These are phyloP conservation scores for Sogatella furcifera DNA, from an alignment of 1,140 invertebrate species.

Conservation along the genomic window DNA sequence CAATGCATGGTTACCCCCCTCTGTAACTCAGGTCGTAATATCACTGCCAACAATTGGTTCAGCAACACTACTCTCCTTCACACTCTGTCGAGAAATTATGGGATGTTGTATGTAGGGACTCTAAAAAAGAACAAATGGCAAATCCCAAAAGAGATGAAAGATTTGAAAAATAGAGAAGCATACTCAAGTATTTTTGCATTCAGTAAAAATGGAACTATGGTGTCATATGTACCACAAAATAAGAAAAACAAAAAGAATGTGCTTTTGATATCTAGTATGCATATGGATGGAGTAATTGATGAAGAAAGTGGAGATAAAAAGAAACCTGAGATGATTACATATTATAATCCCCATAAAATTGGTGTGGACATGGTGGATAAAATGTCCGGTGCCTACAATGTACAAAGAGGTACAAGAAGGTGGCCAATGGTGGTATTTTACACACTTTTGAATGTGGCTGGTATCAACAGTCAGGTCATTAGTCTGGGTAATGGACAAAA, in stretches of 20 bases:
- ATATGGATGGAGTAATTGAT: conserved; percentile 20
- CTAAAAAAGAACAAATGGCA: conserved; percentile 27
- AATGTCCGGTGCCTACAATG: conserved; percentile 22
- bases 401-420: conserved; percentile 20
- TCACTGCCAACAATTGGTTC: conserved; percentile 33
- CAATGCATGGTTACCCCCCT: conserved; percentile 28
- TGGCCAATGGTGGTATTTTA: conserved; percentile 27
- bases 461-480: conserved; percentile 24
- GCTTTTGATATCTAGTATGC: conserved; percentile 22
- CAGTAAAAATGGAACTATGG: conserved; percentile 19
- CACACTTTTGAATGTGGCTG: conserved; percentile 26
- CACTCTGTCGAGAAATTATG: background rate
- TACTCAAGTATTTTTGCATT: conserved; percentile 15
- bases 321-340: conserved; percentile 31
- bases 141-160: conserved; percentile 22
- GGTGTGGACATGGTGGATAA: conserved; percentile 32
- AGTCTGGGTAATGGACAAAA: conserved; percentile 13
- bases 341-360: conserved; percentile 32
- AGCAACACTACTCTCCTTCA: background rate
- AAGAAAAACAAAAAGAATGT: conserved; percentile 26
- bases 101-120: conserved; percentile 22
- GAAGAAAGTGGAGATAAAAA: conserved; percentile 14
- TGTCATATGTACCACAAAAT: conserved; percentile 22
- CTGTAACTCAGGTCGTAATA: conserved; percentile 27
- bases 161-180: conserved; percentile 10